Evolutionary conservation across 2,113 vertebrate species (phyloP).

Genomic region (Promerops cafer): DNA sequence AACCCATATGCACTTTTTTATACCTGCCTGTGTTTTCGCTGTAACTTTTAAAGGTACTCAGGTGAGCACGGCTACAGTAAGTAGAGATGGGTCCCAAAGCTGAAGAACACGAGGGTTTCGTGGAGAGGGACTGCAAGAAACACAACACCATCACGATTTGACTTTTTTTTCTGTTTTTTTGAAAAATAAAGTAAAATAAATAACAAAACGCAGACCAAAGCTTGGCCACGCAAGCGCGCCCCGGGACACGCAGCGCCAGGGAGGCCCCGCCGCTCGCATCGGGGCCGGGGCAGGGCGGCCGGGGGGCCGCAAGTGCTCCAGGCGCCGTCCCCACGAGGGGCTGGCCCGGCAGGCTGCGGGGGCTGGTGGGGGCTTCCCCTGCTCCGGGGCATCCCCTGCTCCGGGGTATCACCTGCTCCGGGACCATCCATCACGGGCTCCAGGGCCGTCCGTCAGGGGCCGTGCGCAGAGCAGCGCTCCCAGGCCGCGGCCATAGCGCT

Average conservation of each 20-base stretch:
- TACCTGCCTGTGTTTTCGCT: background rate
- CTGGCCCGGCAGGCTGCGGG: background rate
- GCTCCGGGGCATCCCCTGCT: background rate
- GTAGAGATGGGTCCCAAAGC: background rate
- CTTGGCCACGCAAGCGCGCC: fast-evolving
- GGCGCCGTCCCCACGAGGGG: fast-evolving
- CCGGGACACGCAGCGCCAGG: fast-evolving
- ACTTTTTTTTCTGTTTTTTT: fast-evolving
- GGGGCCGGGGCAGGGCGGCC: too few species aligned
- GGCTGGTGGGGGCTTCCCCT: fast-evolving
- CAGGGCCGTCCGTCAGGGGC: background rate
- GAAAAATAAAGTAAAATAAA: background rate
- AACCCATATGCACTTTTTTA: fast-evolving
- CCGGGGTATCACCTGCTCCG: background rate
- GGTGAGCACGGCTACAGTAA: fast-evolving
- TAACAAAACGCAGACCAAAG: background rate
- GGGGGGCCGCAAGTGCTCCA: background rate
- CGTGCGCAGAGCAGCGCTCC: fast-evolving
- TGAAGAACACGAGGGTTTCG: background rate
- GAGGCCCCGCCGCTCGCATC: background rate
- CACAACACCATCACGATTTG: background rate
- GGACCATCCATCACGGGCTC: background rate
- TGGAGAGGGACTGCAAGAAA: background rate
- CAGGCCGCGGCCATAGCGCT: background rate
- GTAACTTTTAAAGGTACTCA: background rate